Conservation (phyloP, 1,140 invertebrate species). For the Bicyclus anynana region DNA sequence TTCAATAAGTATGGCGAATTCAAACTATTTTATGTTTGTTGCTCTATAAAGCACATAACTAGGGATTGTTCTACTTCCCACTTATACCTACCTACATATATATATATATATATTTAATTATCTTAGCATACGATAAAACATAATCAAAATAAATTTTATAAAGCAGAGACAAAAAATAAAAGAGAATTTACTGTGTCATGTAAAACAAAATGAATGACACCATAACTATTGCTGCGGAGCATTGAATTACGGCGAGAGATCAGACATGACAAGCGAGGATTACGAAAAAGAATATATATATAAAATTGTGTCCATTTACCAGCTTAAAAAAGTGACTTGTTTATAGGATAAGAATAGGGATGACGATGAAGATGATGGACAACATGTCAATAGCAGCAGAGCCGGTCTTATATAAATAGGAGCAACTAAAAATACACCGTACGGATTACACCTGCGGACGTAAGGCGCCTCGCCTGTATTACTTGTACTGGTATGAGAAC, state of each 20-base stretch:
- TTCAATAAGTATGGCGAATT: no score
- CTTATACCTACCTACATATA: no score
- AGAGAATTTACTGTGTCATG: neutral
- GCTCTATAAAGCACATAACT: no score
- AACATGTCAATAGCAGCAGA: constrained; percentile 35
- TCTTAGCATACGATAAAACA: no score
- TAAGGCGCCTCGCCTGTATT: constrained; percentile 14
- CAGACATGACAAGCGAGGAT: constrained; percentile 1
- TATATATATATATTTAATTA: no score
- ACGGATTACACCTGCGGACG: constrained; percentile 59
- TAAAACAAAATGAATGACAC: neutral
- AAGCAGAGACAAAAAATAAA: neutral
- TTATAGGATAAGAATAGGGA: constrained; percentile 28
- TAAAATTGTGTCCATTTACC: constrained; percentile 19
- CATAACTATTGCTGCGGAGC: constrained; percentile 3
- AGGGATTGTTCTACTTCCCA: no score
- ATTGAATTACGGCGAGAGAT: constrained; percentile 4
- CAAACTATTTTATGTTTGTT: no score
- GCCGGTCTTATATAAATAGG: constrained; percentile 69
- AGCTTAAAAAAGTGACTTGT: constrained; percentile 21
- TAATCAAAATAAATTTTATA: neutral
- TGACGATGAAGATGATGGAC: constrained; percentile 42
- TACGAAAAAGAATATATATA: constrained; percentile 3
- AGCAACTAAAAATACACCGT: constrained; percentile 57
- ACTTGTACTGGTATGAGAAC: constrained; percentile 19